Base-by-base conservation (phyloP, 2,888 invertebrate genomes). In the Coecobrya sp. region DNA sequence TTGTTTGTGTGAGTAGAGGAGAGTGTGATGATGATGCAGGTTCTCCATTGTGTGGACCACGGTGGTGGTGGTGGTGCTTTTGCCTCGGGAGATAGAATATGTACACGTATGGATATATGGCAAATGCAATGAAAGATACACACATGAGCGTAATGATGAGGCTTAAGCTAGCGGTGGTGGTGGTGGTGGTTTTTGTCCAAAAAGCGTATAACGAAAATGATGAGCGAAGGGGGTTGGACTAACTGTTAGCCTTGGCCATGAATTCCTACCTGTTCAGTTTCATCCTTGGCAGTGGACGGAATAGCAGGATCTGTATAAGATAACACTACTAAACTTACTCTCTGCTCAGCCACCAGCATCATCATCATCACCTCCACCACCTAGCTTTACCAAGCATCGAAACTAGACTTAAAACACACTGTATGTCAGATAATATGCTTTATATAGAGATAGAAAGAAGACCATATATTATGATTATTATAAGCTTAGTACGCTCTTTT, bases 231-330 rank as follows among this genome's bases (percentile, higher is more conserved):
- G 94, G 93, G 94, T 93, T 93, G 94, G 93, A 93, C 94, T 95
- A 95, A 95, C 95, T 94, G 95, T 94, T 94, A 94, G 95, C 95
- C 95, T 95, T 95, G 95, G 95, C 94, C 94, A 94, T 95, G 95
- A 95, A 94, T 95, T 94, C 93, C 93, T 94, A 94, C 94, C 95
- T 94, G 94, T 94, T 94, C 94, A 94, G 94, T 94, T 65, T 93
- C 93, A 94, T 94, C 94, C 94, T 94, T 95, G 94, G 94, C 93
- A 94, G 94, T 95, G 95, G 94, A 94, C 93, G 93, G 92, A 94
- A 93, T 92, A 89, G 91, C 93, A 93, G 92, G 76, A 87, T 85
- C 88, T 86, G 59, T 42, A 68, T 19, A 42, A 93, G 90, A 86
- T 91, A 86, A 70, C 65, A 84, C 84, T 81, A 22, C 84, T 81